Evolutionary conservation across 2,113 vertebrate genomes (phyloP), one percentile per base, ranked within the genome.

Genomic region (Mesoclemmys tuberculata): DNA sequence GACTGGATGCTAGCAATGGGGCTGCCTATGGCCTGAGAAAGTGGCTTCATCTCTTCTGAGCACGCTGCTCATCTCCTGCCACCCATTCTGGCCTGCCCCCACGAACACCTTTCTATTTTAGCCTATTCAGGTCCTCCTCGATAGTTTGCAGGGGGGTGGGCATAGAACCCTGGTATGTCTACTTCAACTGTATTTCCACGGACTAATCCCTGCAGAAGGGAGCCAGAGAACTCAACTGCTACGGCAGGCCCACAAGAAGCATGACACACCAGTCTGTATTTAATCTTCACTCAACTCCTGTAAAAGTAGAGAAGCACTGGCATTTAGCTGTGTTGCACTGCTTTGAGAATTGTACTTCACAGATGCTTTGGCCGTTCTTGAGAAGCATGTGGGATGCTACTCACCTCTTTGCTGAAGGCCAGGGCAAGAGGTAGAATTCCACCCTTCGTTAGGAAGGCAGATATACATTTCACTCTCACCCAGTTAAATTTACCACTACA

Each of bases 331-430:
- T 26, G 35, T 1, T 10, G 38, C 14, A 21, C 24, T 10, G 5
- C 4, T 19, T 5, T 16, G 8, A 4, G 18, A 64, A 6, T 61
- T 71, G 55, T 1, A 14, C 1, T 0, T 1, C 21, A 5, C 4
- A 41, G 49, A 86, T 14, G 19, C 3, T 64, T 89, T 1, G 1
- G 24, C 48, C 77, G 55, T 29, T 75, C 18, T 21, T 6, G 10
- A 52, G 18, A 83, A 49, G 10, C 31, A 31, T 10, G 48, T 5
- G 85, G 61, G 18, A 3, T 46, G 26, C 1, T 75, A 48, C 24
- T 84, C 52, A 56, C 38, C 14, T 10, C 9, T 80, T 22, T 21
- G n/a, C 29, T 44, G 38, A 75, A 8, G 11, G 19, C 11, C 38
- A 75, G 22, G 41, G 82, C 2, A 4, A 46, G 10, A 6, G 10